Base-by-base conservation (phyloP, 2,888 invertebrate species). In the Noctua comes region DNA sequence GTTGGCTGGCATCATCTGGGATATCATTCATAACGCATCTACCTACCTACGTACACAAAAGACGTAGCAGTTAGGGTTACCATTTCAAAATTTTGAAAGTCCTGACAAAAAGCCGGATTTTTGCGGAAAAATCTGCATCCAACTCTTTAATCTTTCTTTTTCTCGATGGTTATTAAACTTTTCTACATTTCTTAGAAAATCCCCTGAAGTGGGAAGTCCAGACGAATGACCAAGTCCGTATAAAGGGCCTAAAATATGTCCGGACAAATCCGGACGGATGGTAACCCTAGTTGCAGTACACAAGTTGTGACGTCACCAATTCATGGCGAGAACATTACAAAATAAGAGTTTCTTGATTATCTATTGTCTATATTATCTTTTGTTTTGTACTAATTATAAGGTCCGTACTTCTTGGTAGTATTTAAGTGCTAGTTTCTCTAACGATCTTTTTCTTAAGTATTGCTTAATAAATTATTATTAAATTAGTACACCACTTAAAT, bases 281-380 rank as follows among this genome's bases (percentile, higher is more conserved):
- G 66, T 66, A 16, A 43, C n/a, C 43, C 43, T 18, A 66, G 40
- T 83, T 86, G 65, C 54, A 76, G 70, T 83, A 73, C 51, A 72
- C 54, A 68, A 40, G 36, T 27, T 43, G 68, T 88, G 82, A 88
- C 80, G 84, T 88, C 88, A 88, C 70, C 64, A 76, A 78, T 81
- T 51, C 75, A 80, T 76, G 65, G 65, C 72, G 57, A 77, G 84
- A 83, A 65, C 57, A 54, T 84, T 84, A 80, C 82, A 89, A 84
- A 88, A 86, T 79, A 76, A 84, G 64, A 73, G 73, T 80, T 80
- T 88, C 88, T 86, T 88, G 88, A 89, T 88, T 84, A 85, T 83
- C 70, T 83, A 70, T 78, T 80, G 84, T 83, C 71, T 59, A 13
- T 73, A 82, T 85, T 69, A 43, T 71, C 24, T 72, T 83, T 85